Evolutionary conservation across 2,888 invertebrate species (phyloP).

Genomic region (Ferrisia virgata): DNA sequence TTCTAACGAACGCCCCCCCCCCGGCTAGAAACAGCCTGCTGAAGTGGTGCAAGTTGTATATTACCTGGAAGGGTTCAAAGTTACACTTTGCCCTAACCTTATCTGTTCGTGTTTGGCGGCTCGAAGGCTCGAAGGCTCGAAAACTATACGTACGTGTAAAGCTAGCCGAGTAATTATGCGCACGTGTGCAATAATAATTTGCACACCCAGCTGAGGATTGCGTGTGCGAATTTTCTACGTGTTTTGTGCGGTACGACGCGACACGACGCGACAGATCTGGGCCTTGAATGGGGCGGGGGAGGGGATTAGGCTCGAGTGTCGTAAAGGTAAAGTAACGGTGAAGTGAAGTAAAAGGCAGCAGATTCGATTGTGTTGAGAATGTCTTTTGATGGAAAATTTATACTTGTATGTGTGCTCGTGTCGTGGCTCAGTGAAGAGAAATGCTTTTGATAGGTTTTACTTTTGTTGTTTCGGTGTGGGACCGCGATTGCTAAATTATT

Average conservation of each 20-base stretch:
- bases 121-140: too few species aligned
- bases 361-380: neutral
- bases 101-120: neutral
- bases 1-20: neutral
- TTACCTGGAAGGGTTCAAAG: neutral
- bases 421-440: too few species aligned
- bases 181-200: neutral
- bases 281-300: neutral
- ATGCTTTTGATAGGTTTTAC: too few species aligned
- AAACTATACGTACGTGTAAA: too few species aligned
- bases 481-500: too few species aligned
- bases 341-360: neutral
- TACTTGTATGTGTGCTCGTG: too few species aligned
- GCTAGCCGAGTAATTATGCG: neutral
- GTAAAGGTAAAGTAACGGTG: neutral
- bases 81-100: neutral
- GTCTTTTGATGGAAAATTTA: too few species aligned
- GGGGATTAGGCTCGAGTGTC: neutral
- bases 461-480: too few species aligned
- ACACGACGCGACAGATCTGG: too few species aligned
- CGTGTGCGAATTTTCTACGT: neutral
- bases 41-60: too few species aligned
- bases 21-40: neutral
- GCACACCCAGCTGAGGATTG: neutral
- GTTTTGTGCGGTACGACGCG: neutral